These are phyloP conservation scores for Xerus inauris DNA, from an alignment of 2,113 vertebrate genomes.

Conservation along the genomic window DNA sequence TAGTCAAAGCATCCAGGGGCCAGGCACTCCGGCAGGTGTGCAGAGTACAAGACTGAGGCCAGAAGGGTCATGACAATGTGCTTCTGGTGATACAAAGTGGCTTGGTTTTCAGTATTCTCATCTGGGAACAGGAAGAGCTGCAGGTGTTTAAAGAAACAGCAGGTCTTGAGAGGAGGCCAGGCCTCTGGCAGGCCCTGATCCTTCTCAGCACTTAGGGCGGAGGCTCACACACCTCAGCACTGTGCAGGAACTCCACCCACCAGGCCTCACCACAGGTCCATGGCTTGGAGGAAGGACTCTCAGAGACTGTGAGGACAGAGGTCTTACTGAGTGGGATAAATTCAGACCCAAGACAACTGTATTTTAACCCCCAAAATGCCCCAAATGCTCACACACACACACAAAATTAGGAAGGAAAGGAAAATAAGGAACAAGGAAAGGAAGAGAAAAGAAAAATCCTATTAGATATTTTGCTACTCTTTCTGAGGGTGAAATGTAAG, in stretches of 20 bases:
- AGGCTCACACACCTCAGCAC: neutral
- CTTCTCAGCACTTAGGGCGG: neutral
- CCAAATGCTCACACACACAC: neutral
- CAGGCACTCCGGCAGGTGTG: slow-evolving; percentile 94
- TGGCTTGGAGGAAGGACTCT: neutral
- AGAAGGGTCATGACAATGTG: slow-evolving; percentile 92
- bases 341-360: neutral
- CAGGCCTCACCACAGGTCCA: no score
- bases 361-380: neutral
- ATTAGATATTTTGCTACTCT: neutral
- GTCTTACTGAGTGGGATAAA: no score
- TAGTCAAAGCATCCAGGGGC: slow-evolving; percentile 95
- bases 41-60: slow-evolving; percentile 93
- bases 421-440: neutral
- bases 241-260: accelerated
- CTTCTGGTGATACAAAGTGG: slow-evolving; percentile 87
- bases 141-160: neutral
- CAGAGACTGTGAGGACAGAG: neutral
- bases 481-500: neutral
- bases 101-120: slow-evolving; percentile 75
- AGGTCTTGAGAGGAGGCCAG: neutral
- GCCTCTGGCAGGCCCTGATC: neutral
- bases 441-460: neutral
- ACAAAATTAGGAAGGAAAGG: neutral
- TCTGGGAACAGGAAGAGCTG: slow-evolving; percentile 89